phyloP scores from a whole-genome alignment of 2,888 invertebrate genomes.

The Phaedon cochleariae region DNA sequence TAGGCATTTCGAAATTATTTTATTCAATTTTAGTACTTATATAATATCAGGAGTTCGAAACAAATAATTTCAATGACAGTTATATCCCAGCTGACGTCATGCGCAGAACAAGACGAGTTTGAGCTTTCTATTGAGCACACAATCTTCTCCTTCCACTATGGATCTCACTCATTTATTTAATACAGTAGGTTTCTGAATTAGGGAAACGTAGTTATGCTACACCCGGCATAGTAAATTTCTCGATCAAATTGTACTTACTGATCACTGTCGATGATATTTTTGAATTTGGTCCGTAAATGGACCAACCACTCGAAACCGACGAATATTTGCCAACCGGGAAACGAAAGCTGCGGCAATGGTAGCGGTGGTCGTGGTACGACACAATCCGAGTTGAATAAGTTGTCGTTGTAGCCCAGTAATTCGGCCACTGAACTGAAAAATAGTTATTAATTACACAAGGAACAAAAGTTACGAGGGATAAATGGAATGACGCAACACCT shows the following conservation, averaged over 20 bases:
- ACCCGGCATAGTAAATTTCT: not conserved
- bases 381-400: slow-evolving; percentile 28
- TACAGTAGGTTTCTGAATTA: too few species aligned
- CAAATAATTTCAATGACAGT: too few species aligned
- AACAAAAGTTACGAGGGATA: too few species aligned
- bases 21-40: too few species aligned
- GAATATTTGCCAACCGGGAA: slow-evolving; percentile 64
- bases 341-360: slow-evolving; percentile 62
- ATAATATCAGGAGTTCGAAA: too few species aligned
- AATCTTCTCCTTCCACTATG: too few species aligned
- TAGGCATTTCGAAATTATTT: too few species aligned
- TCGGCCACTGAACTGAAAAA: slow-evolving; percentile 55
- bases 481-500: too few species aligned
- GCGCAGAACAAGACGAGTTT: too few species aligned
- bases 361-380: slow-evolving; percentile 13
- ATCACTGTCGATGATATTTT: slow-evolving; percentile 64
- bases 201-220: not conserved
- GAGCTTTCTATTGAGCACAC: too few species aligned
- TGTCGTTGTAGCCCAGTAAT: slow-evolving; percentile 59
- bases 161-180: not conserved
- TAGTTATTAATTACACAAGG: too few species aligned
- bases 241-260: slow-evolving; percentile 61
- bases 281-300: slow-evolving; percentile 64
- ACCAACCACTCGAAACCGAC: slow-evolving; percentile 65
- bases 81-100: too few species aligned